Evolutionary conservation across 1,140 invertebrate species (phyloP).

Genomic region (Apis laboriosa): DNA sequence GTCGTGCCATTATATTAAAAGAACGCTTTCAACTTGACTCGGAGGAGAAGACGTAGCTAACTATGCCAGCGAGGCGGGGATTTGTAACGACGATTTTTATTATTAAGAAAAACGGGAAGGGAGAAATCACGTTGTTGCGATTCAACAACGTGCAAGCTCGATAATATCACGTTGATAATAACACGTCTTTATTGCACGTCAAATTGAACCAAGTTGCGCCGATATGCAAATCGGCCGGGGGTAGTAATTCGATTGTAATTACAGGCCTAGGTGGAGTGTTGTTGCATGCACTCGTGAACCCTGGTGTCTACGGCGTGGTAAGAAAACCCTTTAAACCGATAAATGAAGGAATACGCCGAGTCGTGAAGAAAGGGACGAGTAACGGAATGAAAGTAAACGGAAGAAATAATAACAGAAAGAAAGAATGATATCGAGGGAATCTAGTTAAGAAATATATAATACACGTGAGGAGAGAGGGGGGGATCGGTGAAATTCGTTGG

Average conservation of each 20-base stretch:
- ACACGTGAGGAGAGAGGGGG: too few species aligned
- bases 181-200: conserved; percentile 17
- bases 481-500: not conserved
- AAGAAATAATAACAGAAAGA: not conserved
- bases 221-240: conserved; percentile 14
- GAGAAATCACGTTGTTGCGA: not conserved
- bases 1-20: not conserved
- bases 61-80: not conserved
- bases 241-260: not conserved
- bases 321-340: not conserved
- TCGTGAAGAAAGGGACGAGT: not conserved
- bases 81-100: not conserved
- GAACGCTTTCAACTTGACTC: not conserved
- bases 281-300: not conserved
- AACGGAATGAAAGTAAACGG: not conserved
- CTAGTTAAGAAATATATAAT: too few species aligned
- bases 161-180: conserved; percentile 18
- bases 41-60: not conserved
- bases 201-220: not conserved
- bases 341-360: not conserved
- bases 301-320: not conserved
- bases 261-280: not conserved
- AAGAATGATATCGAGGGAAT: not conserved
- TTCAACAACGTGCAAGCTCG: not conserved
- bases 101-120: not conserved